These are phyloP conservation scores for Hemiscyllium ocellatum DNA, from an alignment of 2,113 vertebrate genomes.

Conservation along the genomic window DNA sequence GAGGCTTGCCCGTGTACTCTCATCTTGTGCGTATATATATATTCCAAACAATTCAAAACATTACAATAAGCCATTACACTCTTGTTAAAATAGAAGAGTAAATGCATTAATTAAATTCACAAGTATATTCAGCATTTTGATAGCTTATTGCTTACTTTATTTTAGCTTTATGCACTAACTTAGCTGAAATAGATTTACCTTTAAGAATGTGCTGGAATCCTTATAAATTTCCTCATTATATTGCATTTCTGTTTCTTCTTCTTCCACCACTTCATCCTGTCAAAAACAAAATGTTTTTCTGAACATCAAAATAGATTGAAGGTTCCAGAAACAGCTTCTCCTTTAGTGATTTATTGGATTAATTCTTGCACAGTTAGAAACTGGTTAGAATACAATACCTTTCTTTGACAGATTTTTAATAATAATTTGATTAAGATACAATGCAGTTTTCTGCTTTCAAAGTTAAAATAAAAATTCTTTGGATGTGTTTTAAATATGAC, in stretches of 20 bases:
- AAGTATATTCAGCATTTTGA: not conserved
- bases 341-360: not conserved
- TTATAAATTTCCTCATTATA: constrained; percentile 95
- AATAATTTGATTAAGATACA: not conserved
- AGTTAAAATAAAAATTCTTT: not conserved
- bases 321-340: not conserved
- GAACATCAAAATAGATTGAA: not conserved
- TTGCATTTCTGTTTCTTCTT: constrained; percentile 75
- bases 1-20: not conserved
- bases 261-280: constrained; percentile 86
- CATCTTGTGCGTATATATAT: not conserved
- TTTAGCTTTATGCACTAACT: not conserved
- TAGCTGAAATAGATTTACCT: constrained; percentile 58
- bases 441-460: not conserved
- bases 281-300: constrained; percentile 42
- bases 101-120: not conserved
- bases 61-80: not conserved
- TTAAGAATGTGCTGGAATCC: constrained; percentile 95
- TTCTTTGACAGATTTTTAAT: not conserved
- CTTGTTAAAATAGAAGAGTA: not conserved
- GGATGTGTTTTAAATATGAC: not conserved
- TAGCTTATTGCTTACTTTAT: not conserved
- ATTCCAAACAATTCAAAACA: not conserved
- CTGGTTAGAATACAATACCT: not conserved
- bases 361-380: not conserved